Base-by-base conservation (phyloP, 2,113 vertebrate species). In the Neoarius graeffei region DNA sequence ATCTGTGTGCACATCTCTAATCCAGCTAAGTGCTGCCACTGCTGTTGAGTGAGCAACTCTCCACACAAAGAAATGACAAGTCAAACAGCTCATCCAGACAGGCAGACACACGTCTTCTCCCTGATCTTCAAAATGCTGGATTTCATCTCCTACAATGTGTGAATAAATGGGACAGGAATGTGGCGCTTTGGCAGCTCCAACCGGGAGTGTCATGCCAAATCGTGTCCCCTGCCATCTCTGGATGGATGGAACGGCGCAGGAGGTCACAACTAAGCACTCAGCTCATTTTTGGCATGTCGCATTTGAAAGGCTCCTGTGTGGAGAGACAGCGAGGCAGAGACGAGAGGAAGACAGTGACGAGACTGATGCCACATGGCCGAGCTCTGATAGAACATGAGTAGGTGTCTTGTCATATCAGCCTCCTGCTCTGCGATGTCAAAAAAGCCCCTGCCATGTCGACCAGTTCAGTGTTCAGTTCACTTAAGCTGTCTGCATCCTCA, bases 101-200 rank as follows among this genome's bases (percentile, higher is more conserved):
- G 92, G 94, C 93, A 95, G 94, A 95, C 95, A 95, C 93, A 95
- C 94, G 95, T 96, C 95, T 95, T 94, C 94, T 95, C 93, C 90
- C 84, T 81, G 92, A 93, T 95, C 94, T 93, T 96, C 95, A 95
- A 89, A 94, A 93, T 84, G 91, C 93, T 93, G 92, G 85, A 90
- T 93, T 93, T 93, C 93, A 93, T 93, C 94, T 94, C 95, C 94
- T 89, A 93, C 92, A 93, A 94, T 91, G 93, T 95, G 94, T 95
- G 94, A 94, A 95, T 96, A 95, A 95, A 95, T 94, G 94, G 93
- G 94, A 95, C 94, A 95, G 94, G 94, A 95, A 95, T 48, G 95
- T 95, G 95, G 95, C 94, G 94, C 94, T 94, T 96, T 96, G 95
- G 95, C 95, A 95, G 94, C 94, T 95, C 95, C 94, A 94, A 94